Base-by-base conservation (phyloP, 2,888 invertebrate species). In the Drosophila rubida region DNA sequence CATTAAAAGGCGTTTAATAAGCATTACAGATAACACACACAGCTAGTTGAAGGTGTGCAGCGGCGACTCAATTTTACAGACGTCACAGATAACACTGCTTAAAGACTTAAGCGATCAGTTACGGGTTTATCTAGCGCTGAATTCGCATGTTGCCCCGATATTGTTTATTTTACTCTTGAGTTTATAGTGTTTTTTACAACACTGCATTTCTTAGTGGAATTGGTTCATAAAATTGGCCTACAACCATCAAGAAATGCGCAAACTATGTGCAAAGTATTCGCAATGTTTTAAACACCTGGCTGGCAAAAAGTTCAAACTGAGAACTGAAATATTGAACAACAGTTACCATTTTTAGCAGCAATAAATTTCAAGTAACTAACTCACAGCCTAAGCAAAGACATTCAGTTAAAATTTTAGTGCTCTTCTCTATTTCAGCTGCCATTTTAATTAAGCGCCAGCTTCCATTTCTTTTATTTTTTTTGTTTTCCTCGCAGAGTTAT, bases 1-100 rank as follows among this genome's bases (percentile, higher is more conserved):
- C 74, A 81, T 87, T 84, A 76, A 87, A 84, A 84, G 82, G 80
- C 84, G 72, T 84, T 84, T 84, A 84, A 84, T 84, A 84, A 84
- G 84, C 84, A 76, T 87, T 87, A 37, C 35, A 87, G 82, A 82
- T 84, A 81, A 84, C 81, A 84, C 81, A 76, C 70, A 69, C 65
- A 58, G 55, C 37, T 46, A 8, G 3, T 3, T 19, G 19, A 19
- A 22, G 13, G 19, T 68, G 14, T 16, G 1, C 19, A 3, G 19
- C 19, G 19, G 19, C 19, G 54, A 54, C 37, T 51, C 68, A 73
- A 73, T 73, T 72, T 68, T 60, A 63, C 73, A 30, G 14, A 42
- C 46, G 53, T 37, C 22, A 23, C 16, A 57, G 69, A 74, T 59
- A 44, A 35, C 62, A 19, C 19, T 19, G 27, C 13, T 13, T n/a